Evolutionary conservation across 1,140 invertebrate genomes (phyloP).

Genomic region (Papilio glaucus): DNA sequence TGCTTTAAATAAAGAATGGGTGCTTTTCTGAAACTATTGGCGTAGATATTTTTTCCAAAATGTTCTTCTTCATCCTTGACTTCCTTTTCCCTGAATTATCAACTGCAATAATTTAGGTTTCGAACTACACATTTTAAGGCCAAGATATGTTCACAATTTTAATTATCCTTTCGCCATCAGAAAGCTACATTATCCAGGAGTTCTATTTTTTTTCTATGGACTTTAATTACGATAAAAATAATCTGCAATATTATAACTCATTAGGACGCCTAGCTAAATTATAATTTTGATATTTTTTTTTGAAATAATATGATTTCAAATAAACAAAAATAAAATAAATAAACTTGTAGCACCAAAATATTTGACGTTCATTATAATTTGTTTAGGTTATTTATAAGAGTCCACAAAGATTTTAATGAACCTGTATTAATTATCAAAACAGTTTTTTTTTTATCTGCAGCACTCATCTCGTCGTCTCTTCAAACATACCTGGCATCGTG

Average conservation of each 20-base stretch:
- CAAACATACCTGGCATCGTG: slow-evolving; percentile 35
- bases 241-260: not conserved
- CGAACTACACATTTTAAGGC: too few species aligned
- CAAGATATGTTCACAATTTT: too few species aligned
- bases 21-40: too few species aligned
- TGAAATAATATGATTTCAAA: not conserved
- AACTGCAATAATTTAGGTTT: too few species aligned
- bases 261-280: not conserved
- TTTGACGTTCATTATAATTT: slow-evolving; percentile 36
- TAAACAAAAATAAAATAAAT: slow-evolving; percentile 21
- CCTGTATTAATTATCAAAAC: slow-evolving; percentile 39
- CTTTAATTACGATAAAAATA: not conserved
- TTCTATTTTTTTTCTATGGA: too few species aligned
- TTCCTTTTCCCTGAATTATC: too few species aligned
- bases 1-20: too few species aligned
- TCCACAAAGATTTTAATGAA: slow-evolving; percentile 36
- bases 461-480: slow-evolving; percentile 30
- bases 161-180: too few species aligned
- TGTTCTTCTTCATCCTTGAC: too few species aligned
- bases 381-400: slow-evolving; percentile 31
- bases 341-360: slow-evolving; percentile 16
- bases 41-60: too few species aligned
- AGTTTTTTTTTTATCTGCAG: slow-evolving; percentile 34
- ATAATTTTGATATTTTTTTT: not conserved
- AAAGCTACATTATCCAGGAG: too few species aligned